Percentiles rank a stretch among this genome's conserved stretches.
phyloP scores from a whole-genome alignment of 2,113 vertebrate genomes.

The Physeter macrocephalus region DNA sequence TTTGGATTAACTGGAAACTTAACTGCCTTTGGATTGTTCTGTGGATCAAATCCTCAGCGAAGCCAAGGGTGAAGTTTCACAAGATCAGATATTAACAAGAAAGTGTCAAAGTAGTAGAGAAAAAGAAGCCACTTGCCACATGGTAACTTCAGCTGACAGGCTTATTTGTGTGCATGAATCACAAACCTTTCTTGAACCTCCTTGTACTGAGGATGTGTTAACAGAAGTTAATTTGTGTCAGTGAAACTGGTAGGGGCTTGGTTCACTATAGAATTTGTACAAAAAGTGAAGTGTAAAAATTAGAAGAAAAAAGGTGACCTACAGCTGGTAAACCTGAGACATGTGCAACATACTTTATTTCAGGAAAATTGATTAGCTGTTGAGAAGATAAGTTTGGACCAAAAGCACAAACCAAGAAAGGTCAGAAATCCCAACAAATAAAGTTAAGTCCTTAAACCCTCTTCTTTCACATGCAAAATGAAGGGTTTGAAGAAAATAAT shows the following conservation, averaged over 20 bases:
- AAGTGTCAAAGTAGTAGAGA: not conserved
- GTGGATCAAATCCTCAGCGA: not conserved
- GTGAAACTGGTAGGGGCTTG: not conserved
- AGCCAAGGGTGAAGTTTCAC: not conserved
- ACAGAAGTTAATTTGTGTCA: not conserved
- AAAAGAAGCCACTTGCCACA: not conserved
- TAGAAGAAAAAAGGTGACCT: not conserved
- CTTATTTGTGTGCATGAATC: not conserved
- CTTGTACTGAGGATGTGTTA: not conserved
- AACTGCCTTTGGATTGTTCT: not conserved
- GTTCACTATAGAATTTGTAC: not conserved
- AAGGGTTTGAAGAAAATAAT: not conserved
- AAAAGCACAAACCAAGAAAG: not conserved
- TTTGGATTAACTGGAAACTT: not conserved
- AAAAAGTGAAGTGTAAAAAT: not conserved
- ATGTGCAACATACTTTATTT: not conserved
- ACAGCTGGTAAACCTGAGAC: not conserved
- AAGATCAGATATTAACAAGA: not conserved
- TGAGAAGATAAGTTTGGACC: not conserved
- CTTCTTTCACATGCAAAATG: not conserved
- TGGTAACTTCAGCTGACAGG: not conserved
- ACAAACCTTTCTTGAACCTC: not conserved
- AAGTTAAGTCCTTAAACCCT: not conserved
- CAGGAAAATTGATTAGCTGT: not conserved
- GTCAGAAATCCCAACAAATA: not conserved